Evolutionary conservation across 2,113 vertebrate genomes (phyloP), one percentile per base, ranked within the genome.

Genomic region (Oryzias javanicus): DNA sequence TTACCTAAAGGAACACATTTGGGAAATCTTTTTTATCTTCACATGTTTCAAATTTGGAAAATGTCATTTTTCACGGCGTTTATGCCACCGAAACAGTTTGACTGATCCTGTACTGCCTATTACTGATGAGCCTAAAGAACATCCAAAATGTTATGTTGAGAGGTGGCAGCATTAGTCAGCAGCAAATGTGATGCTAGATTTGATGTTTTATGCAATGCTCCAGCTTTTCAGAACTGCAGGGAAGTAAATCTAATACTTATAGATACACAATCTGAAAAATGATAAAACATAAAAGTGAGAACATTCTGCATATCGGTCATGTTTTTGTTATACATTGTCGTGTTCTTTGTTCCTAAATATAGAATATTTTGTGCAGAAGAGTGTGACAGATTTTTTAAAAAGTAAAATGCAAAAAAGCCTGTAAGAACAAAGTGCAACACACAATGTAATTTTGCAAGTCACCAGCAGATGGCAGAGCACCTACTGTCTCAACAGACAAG

Each of bases 381-480:
- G 35, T 60, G 4, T 7, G 15, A 45, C 6, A 16, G 25, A 40
- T 54, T 52, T 17, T 46, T 25, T 4, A 24, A 18, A 24, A 4
- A 14, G 35, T n/a, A 46, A 60, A 74, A 50, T 24, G 52, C 48
- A 44, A 25, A 48, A 17, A 17, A 41, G 17, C 57, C 49, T 22
- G 44, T 72, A 48, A 52, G 64, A 48, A 19, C 25, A 42, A 55
- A n/a, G n/a, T 12, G 35, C 8, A 12, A 35, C 35, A 35, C 35
- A 35, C 35, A 35, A 35, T 62, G 72, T 55, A 78, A 51, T 84
- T 78, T 59, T 19, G 17, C 55, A 68, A 47, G 57, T 72, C 67
- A 63, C 85, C 88, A 89, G 85, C 78, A 90, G 88, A 89, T 86
- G 86, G 88, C 88, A 85, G 62, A 82, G 82, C 77, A 75, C 78